Conservation (phyloP, 2,888 invertebrate genomes). For the Drosophila prostipennis region DNA sequence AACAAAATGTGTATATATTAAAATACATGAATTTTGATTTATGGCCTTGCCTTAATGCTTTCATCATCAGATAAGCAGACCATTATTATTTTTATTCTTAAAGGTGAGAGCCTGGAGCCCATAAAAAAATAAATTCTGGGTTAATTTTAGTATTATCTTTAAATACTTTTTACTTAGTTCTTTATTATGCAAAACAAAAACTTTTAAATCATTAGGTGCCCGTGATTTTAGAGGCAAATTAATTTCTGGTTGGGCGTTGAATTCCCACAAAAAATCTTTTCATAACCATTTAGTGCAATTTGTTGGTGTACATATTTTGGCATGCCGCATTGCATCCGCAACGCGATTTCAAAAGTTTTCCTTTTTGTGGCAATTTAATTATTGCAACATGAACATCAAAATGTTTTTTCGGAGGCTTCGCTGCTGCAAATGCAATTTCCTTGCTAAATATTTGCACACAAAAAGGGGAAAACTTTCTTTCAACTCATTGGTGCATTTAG, state of each 20-base stretch:
- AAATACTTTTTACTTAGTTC: too few relatives aligned
- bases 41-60: slow-evolving; percentile 8
- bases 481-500: slow-evolving; percentile 1
- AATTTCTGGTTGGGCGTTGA: not conserved
- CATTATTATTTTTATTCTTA: slow-evolving; percentile 16
- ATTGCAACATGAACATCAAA: slow-evolving; percentile 22
- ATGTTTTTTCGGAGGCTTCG: slow-evolving; percentile 11
- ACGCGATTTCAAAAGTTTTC: slow-evolving; percentile 21
- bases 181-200: too few relatives aligned
- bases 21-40: slow-evolving; percentile 32
- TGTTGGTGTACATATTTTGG: slow-evolving; percentile 4
- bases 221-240: not conserved
- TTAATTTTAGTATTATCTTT: not conserved
- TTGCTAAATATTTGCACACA: slow-evolving; percentile 28
- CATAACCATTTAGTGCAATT: not conserved
- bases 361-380: slow-evolving; percentile 41
- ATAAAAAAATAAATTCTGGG: not conserved
- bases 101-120: not conserved
- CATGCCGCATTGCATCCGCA: slow-evolving; percentile 41
- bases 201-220: too few relatives aligned
- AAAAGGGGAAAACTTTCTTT: slow-evolving; percentile 12
- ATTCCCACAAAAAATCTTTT: not conserved
- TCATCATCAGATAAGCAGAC: slow-evolving; percentile 12
- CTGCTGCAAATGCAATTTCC: slow-evolving; percentile 26
- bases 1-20: slow-evolving; percentile 8